Percentiles rank a stretch among this genome's conserved stretches.
Conservation (phyloP, 2,888 invertebrate genomes). For the Chrysina gloriosa region DNA sequence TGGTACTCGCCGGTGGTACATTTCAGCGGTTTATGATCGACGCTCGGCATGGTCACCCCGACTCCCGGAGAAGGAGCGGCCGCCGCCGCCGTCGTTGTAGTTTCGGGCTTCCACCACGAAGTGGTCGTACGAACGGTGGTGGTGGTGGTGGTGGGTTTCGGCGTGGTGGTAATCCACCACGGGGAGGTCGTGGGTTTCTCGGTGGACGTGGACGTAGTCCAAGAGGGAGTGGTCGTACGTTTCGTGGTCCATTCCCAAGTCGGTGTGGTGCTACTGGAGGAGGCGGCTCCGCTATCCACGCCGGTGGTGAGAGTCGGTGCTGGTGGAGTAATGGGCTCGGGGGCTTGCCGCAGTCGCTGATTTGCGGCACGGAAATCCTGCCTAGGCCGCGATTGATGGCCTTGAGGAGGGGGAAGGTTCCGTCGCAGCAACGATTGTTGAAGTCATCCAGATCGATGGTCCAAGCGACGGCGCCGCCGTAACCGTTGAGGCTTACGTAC, state of each 20-base stretch:
- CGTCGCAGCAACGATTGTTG: slow-evolving; percentile 84
- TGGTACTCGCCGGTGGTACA: slow-evolving; percentile 67
- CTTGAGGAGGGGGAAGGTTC: slow-evolving; percentile 81
- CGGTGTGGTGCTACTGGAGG: slow-evolving; percentile 45
- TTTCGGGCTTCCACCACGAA: slow-evolving; percentile 28
- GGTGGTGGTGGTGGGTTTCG: slow-evolving; percentile 36
- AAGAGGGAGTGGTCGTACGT: neutral
- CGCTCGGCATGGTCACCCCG: slow-evolving; percentile 65
- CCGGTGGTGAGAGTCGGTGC: slow-evolving; percentile 81
- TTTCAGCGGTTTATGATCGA: slow-evolving; percentile 58
- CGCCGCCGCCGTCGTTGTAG: slow-evolving; percentile 57
- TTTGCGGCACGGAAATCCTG: slow-evolving; percentile 66
- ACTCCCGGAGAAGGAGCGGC: slow-evolving; percentile 65
- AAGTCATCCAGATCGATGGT: slow-evolving; percentile 91
- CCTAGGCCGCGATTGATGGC: slow-evolving; percentile 84
- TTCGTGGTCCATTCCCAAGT: slow-evolving; percentile 38
- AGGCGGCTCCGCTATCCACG: slow-evolving; percentile 68
- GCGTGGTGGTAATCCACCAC: slow-evolving; percentile 54
- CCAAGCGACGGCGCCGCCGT: slow-evolving; percentile 89
- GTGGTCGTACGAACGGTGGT: slow-evolving; percentile 43
- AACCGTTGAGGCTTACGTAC: slow-evolving; percentile 78
- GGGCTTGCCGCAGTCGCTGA: slow-evolving; percentile 77
- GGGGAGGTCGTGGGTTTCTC: slow-evolving; percentile 56
- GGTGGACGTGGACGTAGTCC: slow-evolving; percentile 40
- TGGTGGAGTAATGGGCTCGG: slow-evolving; percentile 78